These are phyloP conservation scores for Ochotona princeps DNA, from an alignment of 2,113 vertebrate species.

Conservation along the genomic window DNA sequence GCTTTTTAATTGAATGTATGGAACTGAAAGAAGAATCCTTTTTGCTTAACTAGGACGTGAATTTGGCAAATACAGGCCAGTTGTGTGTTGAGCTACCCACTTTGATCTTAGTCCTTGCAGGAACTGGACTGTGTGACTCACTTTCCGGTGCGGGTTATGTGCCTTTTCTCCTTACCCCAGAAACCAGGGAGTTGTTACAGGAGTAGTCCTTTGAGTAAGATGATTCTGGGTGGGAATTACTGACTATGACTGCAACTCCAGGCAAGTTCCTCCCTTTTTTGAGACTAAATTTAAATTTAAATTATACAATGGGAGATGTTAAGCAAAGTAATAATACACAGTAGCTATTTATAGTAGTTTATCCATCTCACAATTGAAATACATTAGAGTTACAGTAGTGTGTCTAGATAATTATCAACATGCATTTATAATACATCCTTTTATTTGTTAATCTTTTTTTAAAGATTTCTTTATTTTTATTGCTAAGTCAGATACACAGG, in stretches of 20 bases:
- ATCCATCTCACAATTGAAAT: background rate
- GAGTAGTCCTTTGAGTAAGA: background rate
- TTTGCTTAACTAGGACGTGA: background rate
- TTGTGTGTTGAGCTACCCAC: background rate
- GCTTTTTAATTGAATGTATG: slow-evolving; percentile 4
- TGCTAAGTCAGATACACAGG: too few species aligned
- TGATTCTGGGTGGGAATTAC: background rate
- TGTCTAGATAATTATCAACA: background rate
- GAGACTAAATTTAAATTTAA: background rate
- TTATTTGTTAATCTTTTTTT: background rate
- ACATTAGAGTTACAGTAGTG: background rate
- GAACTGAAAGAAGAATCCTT: background rate
- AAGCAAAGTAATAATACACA: background rate
- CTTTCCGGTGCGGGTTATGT: background rate
- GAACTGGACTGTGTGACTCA: background rate
- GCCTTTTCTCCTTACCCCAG: background rate
- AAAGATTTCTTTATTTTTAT: too few species aligned
- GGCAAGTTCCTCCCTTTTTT: background rate
- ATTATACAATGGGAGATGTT: background rate
- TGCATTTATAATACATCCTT: background rate
- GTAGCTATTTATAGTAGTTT: background rate
- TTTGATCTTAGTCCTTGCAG: background rate
- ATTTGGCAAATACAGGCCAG: background rate
- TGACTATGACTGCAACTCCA: background rate
- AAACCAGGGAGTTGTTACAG: background rate